A percentile compares a stretch with the other conserved stretches of the same genome.
These are phyloP conservation scores for Yponomeuta cagnagella DNA, from an alignment of 2,888 invertebrate species.

Conservation along the genomic window DNA sequence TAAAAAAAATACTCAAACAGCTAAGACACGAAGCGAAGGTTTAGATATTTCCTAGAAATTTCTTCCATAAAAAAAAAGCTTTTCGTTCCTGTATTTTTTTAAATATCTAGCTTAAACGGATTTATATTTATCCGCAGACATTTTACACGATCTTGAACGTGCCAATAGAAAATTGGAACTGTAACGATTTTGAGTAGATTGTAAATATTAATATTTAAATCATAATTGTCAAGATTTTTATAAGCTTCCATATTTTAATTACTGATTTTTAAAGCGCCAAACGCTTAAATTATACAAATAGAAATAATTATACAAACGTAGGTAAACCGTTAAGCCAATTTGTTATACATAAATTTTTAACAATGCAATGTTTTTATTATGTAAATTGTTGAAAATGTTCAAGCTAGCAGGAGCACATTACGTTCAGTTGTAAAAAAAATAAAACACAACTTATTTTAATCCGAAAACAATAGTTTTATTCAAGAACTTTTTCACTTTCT, in stretches of 20 bases:
- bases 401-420: neutral
- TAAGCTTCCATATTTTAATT: neutral
- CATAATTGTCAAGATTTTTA: neutral
- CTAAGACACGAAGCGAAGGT: too few species aligned
- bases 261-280: neutral
- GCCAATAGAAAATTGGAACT: neutral
- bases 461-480: conserved; percentile 77
- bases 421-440: conserved; percentile 36
- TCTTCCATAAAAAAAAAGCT: too few species aligned
- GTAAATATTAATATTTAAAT: neutral
- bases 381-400: neutral
- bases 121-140: too few species aligned
- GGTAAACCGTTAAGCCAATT: too few species aligned
- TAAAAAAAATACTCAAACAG: too few species aligned
- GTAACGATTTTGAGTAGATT: neutral
- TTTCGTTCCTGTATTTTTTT: too few species aligned
- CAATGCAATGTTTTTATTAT: too few species aligned
- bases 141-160: neutral
- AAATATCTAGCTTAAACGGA: too few species aligned
- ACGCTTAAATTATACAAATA: neutral
- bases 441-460: conserved; percentile 67
- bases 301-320: neutral
- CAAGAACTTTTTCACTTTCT: conserved; percentile 74
- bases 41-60: too few species aligned
- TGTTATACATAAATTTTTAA: too few species aligned